Evolutionary conservation across 2,113 vertebrate species (phyloP), one percentile per base, ranked within the genome.

Genomic region (Ginglymostoma cirratum): DNA sequence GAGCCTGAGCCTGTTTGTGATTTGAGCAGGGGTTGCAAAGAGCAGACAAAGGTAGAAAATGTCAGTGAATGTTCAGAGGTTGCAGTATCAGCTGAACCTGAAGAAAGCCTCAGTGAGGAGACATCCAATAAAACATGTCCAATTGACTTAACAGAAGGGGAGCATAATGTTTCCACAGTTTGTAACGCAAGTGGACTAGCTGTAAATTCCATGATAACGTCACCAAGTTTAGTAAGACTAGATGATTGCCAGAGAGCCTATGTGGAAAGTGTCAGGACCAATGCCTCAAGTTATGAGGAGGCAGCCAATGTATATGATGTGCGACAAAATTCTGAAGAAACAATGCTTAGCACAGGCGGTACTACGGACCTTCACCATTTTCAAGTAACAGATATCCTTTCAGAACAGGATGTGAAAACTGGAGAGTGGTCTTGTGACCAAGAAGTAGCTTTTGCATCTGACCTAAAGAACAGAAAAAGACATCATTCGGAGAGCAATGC

Each of bases 401-500:
- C 67, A 95, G 42, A 70, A 24, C 93, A 95, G 45, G 27, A 42
- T 95, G 52, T 24, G 27, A 45, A 48, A 95, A 52, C 69, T 95
- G 94, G 4, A 72, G 94, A 95, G 45, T 52, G 69, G 27, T 48
- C 69, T 34, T 24, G 48, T 95, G 94, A 72, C 67, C 94, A 52
- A 70, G 94, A 95, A 95, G 69, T 72, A 70, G 42, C 67, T 72
- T 95, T 95, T 72, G 48, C 94, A 76, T 95, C 69, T 95, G 94
- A 76, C 45, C 42, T 95, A 52, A 95, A 52, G 42, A 34, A 95
- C 21, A 10, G 38, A 70, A 38, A 95, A 48, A 45, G 72, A 24
- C 42, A 15, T 95, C 72, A 42, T 95, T 72, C 67, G 34, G 93
- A 19, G 38, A 69, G 30, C 23, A 67, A 95, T 95, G 66, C 66